Evolutionary conservation across 2,797 vertebrate species (phyloP).

Genomic region (Cheirogaleus major): DNA sequence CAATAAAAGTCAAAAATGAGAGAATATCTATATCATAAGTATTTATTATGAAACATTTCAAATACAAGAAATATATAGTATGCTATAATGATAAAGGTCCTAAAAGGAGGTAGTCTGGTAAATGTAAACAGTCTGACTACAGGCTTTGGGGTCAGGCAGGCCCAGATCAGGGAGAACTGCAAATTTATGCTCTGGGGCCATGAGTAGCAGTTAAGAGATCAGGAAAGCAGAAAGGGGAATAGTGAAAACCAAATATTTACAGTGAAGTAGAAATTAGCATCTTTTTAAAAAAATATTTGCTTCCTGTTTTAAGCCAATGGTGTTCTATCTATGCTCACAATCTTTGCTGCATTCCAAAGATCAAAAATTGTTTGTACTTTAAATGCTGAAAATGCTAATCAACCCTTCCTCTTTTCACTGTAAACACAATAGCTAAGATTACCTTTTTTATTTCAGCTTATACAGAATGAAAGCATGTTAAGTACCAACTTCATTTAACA

Average conservation of each 20-base stretch:
- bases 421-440: not conserved
- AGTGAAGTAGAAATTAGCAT: not conserved
- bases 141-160: not conserved
- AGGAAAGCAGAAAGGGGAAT: not conserved
- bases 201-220: not conserved
- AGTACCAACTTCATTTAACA: not conserved
- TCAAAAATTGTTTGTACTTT: slow-evolving; percentile 8
- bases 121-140: not conserved
- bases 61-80: not conserved
- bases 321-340: not conserved
- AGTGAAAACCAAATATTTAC: not conserved
- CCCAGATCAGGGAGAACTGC: not conserved
- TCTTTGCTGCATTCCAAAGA: not conserved
- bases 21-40: not conserved
- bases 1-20: slow-evolving; percentile 29
- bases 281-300: not conserved
- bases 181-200: not conserved
- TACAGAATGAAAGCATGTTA: slow-evolving; percentile 14
- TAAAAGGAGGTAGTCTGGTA: not conserved
- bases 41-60: slow-evolving; percentile 15
- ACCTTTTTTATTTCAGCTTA: not conserved
- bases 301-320: not conserved
- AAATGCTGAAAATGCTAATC: not conserved
- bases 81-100: not conserved
- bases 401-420: not conserved